Evolutionary conservation across 2,797 vertebrate species (phyloP).

Genomic region (Leuciscus waleckii): DNA sequence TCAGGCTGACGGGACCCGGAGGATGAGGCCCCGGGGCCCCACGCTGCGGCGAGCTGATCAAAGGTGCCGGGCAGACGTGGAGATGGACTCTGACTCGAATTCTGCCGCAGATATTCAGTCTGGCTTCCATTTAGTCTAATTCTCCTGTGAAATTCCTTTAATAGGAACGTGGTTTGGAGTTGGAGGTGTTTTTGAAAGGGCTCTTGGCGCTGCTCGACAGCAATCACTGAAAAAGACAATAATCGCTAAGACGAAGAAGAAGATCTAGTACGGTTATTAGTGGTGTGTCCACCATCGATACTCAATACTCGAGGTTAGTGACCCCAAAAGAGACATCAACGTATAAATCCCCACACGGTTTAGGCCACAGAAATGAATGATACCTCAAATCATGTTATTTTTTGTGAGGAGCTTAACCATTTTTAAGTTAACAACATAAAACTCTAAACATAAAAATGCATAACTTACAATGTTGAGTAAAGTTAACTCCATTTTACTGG

Average conservation of each 20-base stretch:
- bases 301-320: not conserved
- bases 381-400: not conserved
- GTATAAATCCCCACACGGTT: not conserved
- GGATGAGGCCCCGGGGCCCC: conserved; percentile 49
- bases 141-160: conserved; percentile 33
- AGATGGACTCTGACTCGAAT: conserved; percentile 45
- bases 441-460: not conserved
- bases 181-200: conserved; percentile 23
- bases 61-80: conserved; percentile 27
- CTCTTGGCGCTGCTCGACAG: not conserved
- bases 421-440: not conserved
- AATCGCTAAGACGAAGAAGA: conserved; percentile 5
- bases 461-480: not conserved
- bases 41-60: conserved; percentile 51
- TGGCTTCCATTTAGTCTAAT: conserved; percentile 57
- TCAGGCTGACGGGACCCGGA: conserved; percentile 78
- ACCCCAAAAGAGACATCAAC: not conserved
- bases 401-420: not conserved
- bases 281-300: not conserved
- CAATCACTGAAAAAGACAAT: conserved; percentile 4
- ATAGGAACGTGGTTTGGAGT: conserved; percentile 41
- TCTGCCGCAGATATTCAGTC: conserved; percentile 51
- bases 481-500: not conserved
- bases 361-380: not conserved
- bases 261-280: not conserved